Base-by-base conservation (phyloP, 2,888 invertebrate species). In the Protophormia terraenovae region DNA sequence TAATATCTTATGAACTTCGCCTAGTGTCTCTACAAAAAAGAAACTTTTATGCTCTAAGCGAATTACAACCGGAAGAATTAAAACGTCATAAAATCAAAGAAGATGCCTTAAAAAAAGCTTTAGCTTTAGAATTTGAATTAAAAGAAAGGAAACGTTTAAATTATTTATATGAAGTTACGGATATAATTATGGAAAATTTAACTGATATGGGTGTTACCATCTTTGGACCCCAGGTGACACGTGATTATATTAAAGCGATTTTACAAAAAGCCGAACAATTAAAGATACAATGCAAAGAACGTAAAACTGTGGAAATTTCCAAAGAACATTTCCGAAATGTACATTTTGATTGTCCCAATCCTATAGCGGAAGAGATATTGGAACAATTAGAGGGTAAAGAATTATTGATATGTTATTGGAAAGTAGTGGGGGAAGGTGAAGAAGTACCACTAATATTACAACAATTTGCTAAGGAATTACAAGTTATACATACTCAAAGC, bases 1-100 rank as follows among this genome's bases (percentile, higher is more conserved):
- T 95, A 32, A 95, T 98, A 69, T 93, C 94, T 29, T 93, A 94
- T n/a, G 97, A 98, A 93, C 92, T 97, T 10, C 96, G 91, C 94
- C 87, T 86, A 8, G 22, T 69, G 7, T 2, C 10, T 1, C n/a
- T 22, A 7, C 22, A 32, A 16, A 35, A 69, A 32, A 29, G 80
- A 78, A 16, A 87, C 87, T 86, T 83, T 3, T 92, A 90, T 69
- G 89, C 88, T 0, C 93, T 95, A 0, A 92, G 93, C 47, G 94
- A 94, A 3, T 78, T 89, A 0, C 91, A 89, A 27, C 91, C 92
- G 0, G 88, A 90, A 53, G 94, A 95, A 91, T 92, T 94, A 90
- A 94, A 94, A 71, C 89, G 92, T 27, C 85, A 87, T 4, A 87
- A 88, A 14, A 67, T 89, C 0, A 88, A 89, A 27, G 88, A 84